Evolutionary conservation across 2,113 vertebrate species (phyloP).

Genomic region (Hucho hucho): DNA sequence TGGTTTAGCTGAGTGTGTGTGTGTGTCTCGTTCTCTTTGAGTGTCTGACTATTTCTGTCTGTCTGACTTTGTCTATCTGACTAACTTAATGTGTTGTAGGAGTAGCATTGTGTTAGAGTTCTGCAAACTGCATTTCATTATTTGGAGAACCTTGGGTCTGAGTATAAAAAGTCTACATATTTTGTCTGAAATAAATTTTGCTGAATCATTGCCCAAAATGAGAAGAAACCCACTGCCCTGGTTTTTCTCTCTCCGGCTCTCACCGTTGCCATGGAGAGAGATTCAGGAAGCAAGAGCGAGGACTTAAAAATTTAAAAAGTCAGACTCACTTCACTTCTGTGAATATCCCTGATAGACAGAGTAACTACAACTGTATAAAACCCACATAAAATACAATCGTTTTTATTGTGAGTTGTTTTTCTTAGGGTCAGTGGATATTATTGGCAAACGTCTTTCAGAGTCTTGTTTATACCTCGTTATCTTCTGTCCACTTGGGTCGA

Average conservation of each 20-base stretch:
- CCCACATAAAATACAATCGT: neutral
- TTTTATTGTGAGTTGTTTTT: neutral
- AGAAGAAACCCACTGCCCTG: constrained; percentile 42
- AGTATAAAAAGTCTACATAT: constrained; percentile 54
- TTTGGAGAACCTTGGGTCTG: constrained; percentile 10
- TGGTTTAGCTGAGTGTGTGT: neutral
- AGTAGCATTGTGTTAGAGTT: neutral
- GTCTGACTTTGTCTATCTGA: too few relatives aligned
- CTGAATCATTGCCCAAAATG: constrained; percentile 71
- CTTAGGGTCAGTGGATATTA: neutral
- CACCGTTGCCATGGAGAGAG: constrained; percentile 47
- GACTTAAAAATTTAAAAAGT: constrained; percentile 25
- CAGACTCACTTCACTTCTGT: constrained; percentile 17
- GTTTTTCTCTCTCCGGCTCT: constrained; percentile 18
- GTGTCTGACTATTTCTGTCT: neutral
- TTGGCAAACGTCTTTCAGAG: neutral
- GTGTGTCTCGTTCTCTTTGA: neutral
- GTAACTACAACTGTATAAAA: neutral
- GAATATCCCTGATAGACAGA: constrained; percentile 3
- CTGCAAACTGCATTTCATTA: constrained; percentile 37
- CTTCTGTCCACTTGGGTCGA: neutral
- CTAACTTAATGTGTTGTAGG: neutral
- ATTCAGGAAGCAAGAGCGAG: constrained; percentile 32
- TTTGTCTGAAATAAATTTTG: constrained; percentile 62
- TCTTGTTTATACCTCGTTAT: neutral